phyloP scores from a whole-genome alignment of 2,888 invertebrate species.

The Fragum whitleyi region DNA sequence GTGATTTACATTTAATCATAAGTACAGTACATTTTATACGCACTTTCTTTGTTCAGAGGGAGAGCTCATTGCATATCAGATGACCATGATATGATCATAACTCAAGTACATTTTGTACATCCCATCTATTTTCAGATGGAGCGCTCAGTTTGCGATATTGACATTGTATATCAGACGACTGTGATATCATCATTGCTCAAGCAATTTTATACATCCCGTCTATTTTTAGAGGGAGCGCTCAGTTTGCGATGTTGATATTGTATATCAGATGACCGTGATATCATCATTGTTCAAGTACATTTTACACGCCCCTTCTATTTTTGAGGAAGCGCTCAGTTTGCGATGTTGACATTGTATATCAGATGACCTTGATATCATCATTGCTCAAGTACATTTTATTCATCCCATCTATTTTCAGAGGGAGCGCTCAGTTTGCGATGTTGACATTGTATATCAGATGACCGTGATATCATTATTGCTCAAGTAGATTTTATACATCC shows the following conservation, averaged over 20 bases:
- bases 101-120: neutral
- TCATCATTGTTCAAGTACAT: neutral
- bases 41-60: neutral
- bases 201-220: neutral
- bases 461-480: slow-evolving; percentile 72
- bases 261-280: slow-evolving; percentile 74
- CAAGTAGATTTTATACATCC: neutral
- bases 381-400: neutral
- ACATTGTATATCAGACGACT: slow-evolving; percentile 71
- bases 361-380: no score
- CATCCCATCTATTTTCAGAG: neutral
- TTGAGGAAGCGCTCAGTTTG: neutral
- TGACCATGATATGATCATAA: no score
- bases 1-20: neutral
- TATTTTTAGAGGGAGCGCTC: neutral
- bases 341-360: slow-evolving; percentile 37
- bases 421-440: no score
- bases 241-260: slow-evolving; percentile 1
- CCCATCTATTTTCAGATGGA: neutral
- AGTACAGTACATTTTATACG: neutral
- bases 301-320: neutral
- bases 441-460: slow-evolving; percentile 52
- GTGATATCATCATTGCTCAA: slow-evolving; percentile 35
- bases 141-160: slow-evolving; percentile 2
- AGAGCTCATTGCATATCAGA: no score